Conservation (phyloP, 2,797 vertebrate species). For the Heterohyrax brucei region DNA sequence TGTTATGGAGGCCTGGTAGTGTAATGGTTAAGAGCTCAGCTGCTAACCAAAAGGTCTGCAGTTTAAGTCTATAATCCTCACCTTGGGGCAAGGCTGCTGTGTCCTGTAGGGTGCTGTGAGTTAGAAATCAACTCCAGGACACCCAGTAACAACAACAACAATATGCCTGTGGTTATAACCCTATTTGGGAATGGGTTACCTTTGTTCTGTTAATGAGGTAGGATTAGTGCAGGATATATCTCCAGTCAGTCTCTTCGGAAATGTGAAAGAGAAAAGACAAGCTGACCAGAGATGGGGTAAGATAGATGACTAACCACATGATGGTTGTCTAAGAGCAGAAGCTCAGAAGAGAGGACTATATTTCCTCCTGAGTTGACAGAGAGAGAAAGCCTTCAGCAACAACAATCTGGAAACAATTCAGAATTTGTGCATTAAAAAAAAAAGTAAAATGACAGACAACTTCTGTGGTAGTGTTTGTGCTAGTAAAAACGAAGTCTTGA, state of each 20-base stretch:
- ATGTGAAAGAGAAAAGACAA: background rate
- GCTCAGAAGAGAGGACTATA: background rate
- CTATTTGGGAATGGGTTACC: background rate
- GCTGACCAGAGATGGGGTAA: background rate
- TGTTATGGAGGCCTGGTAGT: background rate
- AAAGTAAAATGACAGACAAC: background rate
- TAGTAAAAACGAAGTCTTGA: background rate
- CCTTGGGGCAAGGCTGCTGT: no score
- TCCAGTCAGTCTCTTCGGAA: background rate
- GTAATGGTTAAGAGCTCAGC: no score
- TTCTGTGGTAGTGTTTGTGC: background rate
- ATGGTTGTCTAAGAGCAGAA: background rate
- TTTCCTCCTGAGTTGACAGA: no score
- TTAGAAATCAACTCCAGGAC: no score
- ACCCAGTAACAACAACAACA: no score
- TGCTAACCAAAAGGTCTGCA: no score
- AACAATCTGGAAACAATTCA: slow-evolving; percentile 25
- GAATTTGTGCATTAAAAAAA: background rate
- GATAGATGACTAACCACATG: background rate
- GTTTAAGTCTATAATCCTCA: no score
- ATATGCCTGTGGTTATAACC: background rate
- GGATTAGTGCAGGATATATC: background rate
- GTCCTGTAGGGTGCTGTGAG: no score
- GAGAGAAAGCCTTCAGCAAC: background rate
- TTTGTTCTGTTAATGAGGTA: background rate